Evolutionary conservation across 2,888 invertebrate species (phyloP).

Genomic region (Xestia ashworthii): DNA sequence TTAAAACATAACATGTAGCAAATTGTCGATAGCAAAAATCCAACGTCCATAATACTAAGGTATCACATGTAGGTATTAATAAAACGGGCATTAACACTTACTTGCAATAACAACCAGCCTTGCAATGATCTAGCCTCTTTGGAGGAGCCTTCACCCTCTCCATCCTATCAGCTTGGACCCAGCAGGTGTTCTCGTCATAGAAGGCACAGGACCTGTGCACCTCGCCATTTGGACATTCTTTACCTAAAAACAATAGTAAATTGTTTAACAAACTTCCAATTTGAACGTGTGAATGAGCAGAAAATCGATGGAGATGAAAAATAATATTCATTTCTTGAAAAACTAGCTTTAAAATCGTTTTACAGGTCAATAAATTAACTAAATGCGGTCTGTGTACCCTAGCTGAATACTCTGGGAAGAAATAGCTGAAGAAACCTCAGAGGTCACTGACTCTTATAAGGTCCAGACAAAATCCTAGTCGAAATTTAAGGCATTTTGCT

Average conservation of each 20-base stretch:
- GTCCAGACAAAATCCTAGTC: neutral
- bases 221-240: slow-evolving; percentile 79
- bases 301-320: no score
- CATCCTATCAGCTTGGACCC: slow-evolving; percentile 67
- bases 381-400: no score
- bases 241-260: slow-evolving; percentile 68
- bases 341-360: no score
- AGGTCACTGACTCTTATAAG: neutral
- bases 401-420: no score
- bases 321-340: no score
- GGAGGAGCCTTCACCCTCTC: slow-evolving; percentile 72
- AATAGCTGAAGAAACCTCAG: no score
- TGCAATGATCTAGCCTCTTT: slow-evolving; percentile 76
- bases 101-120: slow-evolving; percentile 84
- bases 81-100: slow-evolving; percentile 58
- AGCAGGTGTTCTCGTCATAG: slow-evolving; percentile 81
- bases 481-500: no score
- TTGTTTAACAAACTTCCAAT: neutral
- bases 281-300: neutral
- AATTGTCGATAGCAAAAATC: no score
- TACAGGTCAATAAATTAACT: no score
- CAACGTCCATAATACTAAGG: no score
- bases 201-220: slow-evolving; percentile 80
- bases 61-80: neutral
- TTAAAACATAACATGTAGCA: no score